Base-by-base conservation (phyloP, 2,797 vertebrate species). In the Ambastaia sidthimunki region DNA sequence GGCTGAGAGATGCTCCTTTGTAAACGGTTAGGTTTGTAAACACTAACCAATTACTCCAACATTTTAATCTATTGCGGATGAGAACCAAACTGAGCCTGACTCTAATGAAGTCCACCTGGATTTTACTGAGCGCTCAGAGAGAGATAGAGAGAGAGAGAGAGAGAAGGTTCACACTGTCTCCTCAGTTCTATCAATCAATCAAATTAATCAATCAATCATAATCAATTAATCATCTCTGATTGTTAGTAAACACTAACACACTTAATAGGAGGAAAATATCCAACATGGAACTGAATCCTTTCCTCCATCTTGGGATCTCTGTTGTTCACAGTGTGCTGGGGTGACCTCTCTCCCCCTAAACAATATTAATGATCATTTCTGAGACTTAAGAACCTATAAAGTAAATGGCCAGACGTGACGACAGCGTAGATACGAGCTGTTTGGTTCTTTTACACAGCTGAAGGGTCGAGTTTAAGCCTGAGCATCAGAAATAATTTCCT, bases 11-110 rank as follows among this genome's bases (percentile, higher is more conserved):
- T 83, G 41, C 65, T 54, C 74, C 74, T 81, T 82, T 66, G 72
- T 74, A 69, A 83, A 76, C 54, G 66, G 41, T 31, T 18, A 67
- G 72, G 59, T 85, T 71, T 50, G 80, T 83, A 86, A 90, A 89
- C 82, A 81, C 65, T 34, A 52, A 48, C 84, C 86, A 85, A 87
- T 87, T 84, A 87, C 77, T 13, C 57, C 28, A 52, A 86, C 80
- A 15, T 57, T 62, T 76, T 80, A 80, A 80, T 82, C 80, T 77
- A 21, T 19, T 54, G 71, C 73, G 69, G 77, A 84, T 41, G 63
- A 25, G 37, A 66, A n/a, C 16, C 68, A 59, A 23, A 79, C 74
- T 66, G 12, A 10, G 71, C 11, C 68, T 48, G 80, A 76, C 18
- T 48, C 69, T 85, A 82, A 82, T 82, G 69, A 85, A 82, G 73